Evolutionary conservation across 2,113 vertebrate species (phyloP).

Genomic region (Scolopax mira): DNA sequence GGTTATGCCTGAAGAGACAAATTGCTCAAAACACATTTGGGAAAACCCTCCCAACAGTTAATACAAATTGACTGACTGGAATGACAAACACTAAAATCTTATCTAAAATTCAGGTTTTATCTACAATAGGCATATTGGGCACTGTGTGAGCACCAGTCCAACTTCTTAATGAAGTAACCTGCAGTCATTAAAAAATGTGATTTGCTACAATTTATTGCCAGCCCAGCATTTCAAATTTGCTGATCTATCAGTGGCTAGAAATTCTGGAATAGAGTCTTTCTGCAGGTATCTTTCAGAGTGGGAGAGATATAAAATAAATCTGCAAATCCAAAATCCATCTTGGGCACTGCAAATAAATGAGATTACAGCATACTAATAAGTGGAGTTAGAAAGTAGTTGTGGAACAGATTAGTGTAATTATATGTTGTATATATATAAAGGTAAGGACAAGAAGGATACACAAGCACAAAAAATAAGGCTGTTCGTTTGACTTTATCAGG

Average conservation of each 20-base stretch:
- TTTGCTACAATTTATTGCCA: background rate
- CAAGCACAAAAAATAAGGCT: background rate
- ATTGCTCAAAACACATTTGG: background rate
- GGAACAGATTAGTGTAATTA: background rate
- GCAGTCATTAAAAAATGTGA: background rate
- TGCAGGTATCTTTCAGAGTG: background rate
- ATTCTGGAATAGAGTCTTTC: background rate
- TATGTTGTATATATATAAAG: background rate
- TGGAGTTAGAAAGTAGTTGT: background rate
- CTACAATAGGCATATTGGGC: background rate
- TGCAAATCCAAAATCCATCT: background rate
- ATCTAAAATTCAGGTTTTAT: background rate
- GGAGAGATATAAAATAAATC: background rate
- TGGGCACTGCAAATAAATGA: background rate
- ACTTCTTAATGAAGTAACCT: background rate
- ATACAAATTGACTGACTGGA: background rate
- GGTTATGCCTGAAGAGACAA: background rate
- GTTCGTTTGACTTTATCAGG: background rate
- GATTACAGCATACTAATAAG: background rate
- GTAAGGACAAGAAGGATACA: background rate
- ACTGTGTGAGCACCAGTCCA: background rate
- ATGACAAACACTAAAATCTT: background rate
- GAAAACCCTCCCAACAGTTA: background rate
- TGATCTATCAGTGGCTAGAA: background rate
- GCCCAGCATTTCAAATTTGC: background rate